These are phyloP conservation scores for Platysternon megacephalum DNA, from an alignment of 2,113 vertebrate species.

Conservation along the genomic window DNA sequence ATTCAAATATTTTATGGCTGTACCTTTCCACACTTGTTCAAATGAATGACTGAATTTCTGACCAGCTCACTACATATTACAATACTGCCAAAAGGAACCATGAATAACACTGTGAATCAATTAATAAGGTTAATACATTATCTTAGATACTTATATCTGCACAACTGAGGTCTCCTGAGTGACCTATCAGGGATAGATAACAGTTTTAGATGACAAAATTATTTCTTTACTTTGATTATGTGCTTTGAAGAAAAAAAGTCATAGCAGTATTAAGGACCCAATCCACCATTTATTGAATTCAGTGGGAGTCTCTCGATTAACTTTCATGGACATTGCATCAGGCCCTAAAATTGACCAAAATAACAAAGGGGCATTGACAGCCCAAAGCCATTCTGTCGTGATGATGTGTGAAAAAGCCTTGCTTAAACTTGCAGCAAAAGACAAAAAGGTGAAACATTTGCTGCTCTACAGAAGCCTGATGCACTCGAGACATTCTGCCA, in stretches of 20 bases:
- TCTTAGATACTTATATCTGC: neutral
- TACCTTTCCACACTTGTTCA: neutral
- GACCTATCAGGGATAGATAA: neutral
- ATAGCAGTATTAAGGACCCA: neutral
- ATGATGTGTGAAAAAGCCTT: accelerated
- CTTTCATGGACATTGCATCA: neutral
- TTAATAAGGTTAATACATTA: neutral
- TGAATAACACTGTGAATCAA: neutral
- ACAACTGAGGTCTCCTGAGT: neutral
- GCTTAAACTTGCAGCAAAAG: neutral
- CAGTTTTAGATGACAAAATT: neutral
- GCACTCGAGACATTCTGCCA: neutral
- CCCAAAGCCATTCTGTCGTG: neutral
- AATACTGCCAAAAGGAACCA: neutral
- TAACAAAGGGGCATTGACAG: neutral
- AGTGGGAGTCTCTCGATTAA: neutral
- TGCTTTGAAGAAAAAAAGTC: accelerated
- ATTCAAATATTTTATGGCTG: neutral
- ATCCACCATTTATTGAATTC: neutral
- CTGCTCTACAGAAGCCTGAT: neutral
- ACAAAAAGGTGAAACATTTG: neutral
- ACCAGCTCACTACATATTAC: neutral
- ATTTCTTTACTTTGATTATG: neutral
- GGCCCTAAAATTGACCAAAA: neutral
- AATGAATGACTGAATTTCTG: neutral